phyloP scores from a whole-genome alignment of 1,140 invertebrate species.

The Nasonia longicornis region DNA sequence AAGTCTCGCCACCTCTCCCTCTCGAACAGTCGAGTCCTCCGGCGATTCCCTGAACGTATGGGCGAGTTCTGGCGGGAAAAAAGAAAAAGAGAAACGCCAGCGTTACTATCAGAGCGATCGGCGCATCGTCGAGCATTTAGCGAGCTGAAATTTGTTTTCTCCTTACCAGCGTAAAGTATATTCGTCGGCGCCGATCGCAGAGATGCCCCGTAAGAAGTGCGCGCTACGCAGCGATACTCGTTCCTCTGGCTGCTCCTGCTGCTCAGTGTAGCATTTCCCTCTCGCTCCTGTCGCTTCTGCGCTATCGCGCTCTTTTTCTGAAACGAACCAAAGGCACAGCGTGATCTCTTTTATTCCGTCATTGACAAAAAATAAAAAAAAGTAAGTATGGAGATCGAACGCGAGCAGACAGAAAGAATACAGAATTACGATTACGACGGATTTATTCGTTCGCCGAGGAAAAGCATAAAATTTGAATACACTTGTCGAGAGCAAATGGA shows the following conservation, averaged over 20 bases:
- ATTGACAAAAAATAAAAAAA: no score
- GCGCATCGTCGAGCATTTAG: background rate
- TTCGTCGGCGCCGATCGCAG: constrained; percentile 61
- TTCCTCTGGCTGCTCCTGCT: constrained; percentile 51
- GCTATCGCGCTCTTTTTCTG: constrained; percentile 60
- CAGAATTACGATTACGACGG: no score
- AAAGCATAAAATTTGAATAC: no score
- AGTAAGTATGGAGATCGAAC: no score
- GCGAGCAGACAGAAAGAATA: no score
- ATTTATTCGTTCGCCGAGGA: no score
- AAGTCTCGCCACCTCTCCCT: constrained; percentile 69
- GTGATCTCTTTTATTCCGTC: no score
- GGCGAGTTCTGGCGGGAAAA: constrained; percentile 62
- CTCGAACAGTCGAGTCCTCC: constrained; percentile 64
- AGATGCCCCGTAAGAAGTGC: constrained; percentile 58
- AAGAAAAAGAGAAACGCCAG: background rate
- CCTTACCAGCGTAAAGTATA: constrained; percentile 62
- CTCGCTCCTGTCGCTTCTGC: constrained; percentile 59
- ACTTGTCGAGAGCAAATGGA: no score
- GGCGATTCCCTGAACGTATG: constrained; percentile 68
- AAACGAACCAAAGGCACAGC: background rate
- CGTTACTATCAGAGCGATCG: background rate
- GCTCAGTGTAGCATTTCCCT: constrained; percentile 51
- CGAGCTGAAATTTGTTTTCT: background rate
- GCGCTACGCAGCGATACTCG: constrained; percentile 63